Conservation (phyloP, 2,113 vertebrate genomes). For the Phaethon lepturus region DNA sequence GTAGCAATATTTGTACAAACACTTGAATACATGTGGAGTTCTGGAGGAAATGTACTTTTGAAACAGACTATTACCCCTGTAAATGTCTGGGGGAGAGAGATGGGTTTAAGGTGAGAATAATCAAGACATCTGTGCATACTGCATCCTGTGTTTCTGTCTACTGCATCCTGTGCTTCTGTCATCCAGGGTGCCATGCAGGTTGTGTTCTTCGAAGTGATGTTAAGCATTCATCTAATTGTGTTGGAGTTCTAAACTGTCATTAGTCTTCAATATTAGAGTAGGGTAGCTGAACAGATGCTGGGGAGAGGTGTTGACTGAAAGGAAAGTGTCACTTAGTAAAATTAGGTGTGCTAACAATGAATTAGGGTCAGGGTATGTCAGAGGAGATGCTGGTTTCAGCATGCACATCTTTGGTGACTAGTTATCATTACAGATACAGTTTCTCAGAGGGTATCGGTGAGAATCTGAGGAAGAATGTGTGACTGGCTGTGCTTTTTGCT, state of each 20-base stretch:
- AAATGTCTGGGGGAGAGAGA: neutral
- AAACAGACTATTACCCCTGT: neutral
- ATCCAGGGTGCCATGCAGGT: fast-evolving
- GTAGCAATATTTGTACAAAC: neutral
- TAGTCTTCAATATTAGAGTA: neutral
- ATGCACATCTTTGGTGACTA: neutral
- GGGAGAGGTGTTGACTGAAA: neutral
- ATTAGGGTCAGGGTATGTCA: neutral
- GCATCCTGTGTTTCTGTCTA: too few relatives aligned
- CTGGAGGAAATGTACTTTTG: neutral
- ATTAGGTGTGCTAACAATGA: neutral
- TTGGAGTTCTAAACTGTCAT: neutral
- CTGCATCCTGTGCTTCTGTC: neutral
- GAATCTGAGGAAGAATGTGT: neutral
- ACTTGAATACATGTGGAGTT: neutral
- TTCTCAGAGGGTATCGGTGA: neutral
- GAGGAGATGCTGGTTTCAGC: neutral
- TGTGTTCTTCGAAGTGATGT: neutral
- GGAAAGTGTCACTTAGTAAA: neutral
- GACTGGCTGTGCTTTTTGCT: neutral
- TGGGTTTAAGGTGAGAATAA: neutral
- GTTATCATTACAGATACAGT: neutral
- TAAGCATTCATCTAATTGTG: neutral
- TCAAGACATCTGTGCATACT: neutral
- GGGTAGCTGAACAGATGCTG: neutral